A percentile compares a stretch with the other conserved stretches of the same genome.
Conservation (phyloP, 2,888 invertebrate species). For the Agelastica alni region DNA sequence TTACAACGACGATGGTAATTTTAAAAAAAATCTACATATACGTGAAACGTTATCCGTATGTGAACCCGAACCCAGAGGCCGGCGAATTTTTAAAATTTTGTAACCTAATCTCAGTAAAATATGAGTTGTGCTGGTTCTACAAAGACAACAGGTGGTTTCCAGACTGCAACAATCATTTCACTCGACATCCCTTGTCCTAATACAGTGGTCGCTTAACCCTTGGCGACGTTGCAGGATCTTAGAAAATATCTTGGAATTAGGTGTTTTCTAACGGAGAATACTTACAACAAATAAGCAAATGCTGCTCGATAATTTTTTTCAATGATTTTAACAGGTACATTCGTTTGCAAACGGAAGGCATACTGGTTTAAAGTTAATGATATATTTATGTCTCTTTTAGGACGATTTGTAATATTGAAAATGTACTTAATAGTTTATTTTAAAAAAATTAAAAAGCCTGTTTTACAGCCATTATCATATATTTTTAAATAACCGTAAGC, state of each 20-base stretch:
- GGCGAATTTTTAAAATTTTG: slow-evolving; percentile 21
- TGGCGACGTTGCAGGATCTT: slow-evolving; percentile 15
- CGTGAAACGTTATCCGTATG: slow-evolving; percentile 28
- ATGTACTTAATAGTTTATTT: too few species aligned
- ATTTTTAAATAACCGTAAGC: too few species aligned
- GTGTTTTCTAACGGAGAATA: too few species aligned
- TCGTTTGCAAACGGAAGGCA: too few species aligned
- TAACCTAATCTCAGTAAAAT: slow-evolving; percentile 31
- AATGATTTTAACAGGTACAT: too few species aligned
- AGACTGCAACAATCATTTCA: slow-evolving; percentile 28
- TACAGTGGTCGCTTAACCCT: slow-evolving; percentile 10
- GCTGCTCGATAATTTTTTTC: too few species aligned
- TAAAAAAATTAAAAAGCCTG: too few species aligned
- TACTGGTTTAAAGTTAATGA: too few species aligned
- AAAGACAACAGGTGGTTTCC: slow-evolving; percentile 35
- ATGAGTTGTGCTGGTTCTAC: slow-evolving; percentile 25
- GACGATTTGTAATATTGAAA: too few species aligned
- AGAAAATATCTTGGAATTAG: neutral
- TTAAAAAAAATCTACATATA: neutral
- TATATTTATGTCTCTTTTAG: too few species aligned
- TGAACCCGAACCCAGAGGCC: slow-evolving; percentile 16
- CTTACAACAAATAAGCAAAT: too few species aligned
- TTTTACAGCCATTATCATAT: too few species aligned
- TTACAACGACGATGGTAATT: neutral
- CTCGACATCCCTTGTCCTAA: slow-evolving; percentile 23